Base-by-base conservation (phyloP, 2,113 vertebrate genomes). In the Neolamprologus sp. region DNA sequence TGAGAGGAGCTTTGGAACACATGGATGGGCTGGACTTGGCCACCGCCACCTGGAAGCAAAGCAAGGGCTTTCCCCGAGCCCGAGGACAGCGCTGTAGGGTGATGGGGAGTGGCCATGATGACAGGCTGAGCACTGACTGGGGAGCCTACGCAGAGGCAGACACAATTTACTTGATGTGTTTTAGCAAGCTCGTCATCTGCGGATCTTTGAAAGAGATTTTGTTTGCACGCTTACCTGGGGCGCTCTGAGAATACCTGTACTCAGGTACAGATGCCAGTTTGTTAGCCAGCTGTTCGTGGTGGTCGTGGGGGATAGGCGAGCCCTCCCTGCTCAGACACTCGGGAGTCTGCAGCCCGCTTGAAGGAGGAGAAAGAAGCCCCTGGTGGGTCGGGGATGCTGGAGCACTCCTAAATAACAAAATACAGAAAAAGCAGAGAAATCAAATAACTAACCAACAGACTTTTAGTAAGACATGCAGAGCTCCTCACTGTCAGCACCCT, bases 351-450 rank as follows among this genome's bases (percentile, higher is more conserved):
- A 99, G 96, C 92, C 98, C 98, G 40, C 98, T 98, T 81, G 98
- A 98, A 73, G 97, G 96, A 28, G 98, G 98, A 71, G 98, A 99
- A 91, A 99, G 97, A 65, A 99, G 97, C 90, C 98, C 98, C 14
- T 98, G 98, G 92, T 99, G 98, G 78, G 98, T 99, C 14, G 99
- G 98, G 11, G 99, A 99, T 5, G 99, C 98, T 4, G 99, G 99
- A 51, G 98, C 98, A 23, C 98, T 99, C 96, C 98, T 99, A 85
- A 12, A 88, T 85, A 12, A 71, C 2, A 85, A 45, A 60, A 45
- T 10, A 11, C 54, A 42, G 23, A 21, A 68, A 9, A 78, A 47
- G 60, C 19, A 65, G 7, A 54, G 51, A 42, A 42, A 51, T n/a
- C 21, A 37, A 49, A 80, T 4, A 73, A 73, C 11, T 65, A 19